Percentiles rank a stretch among this genome's conserved stretches.
phyloP scores from a whole-genome alignment of 2,113 vertebrate genomes.

The Bettongia penicillata region DNA sequence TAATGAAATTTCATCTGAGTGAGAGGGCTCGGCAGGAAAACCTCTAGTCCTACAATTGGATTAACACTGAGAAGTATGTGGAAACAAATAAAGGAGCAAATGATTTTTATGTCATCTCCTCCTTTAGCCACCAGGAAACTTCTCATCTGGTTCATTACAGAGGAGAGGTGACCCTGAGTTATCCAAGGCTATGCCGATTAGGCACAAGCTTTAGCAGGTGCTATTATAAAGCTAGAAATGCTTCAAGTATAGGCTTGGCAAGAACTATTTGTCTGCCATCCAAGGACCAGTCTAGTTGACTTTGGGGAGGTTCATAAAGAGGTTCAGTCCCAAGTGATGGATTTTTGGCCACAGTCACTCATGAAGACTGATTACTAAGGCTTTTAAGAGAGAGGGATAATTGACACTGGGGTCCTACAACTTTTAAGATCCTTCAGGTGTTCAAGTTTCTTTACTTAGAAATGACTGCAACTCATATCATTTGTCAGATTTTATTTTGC shows the following conservation, averaged over 20 bases:
- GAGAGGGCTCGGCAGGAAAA: constrained; percentile 60
- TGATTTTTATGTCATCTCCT: background rate
- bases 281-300: background rate
- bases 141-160: background rate
- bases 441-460: background rate
- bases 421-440: background rate
- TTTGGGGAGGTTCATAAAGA: background rate
- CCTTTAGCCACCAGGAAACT: background rate
- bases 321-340: background rate
- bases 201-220: background rate
- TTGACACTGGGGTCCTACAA: background rate
- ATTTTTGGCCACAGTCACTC: background rate
- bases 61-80: background rate
- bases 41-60: constrained; percentile 22
- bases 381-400: background rate
- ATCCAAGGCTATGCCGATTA: background rate
- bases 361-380: background rate
- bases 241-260: background rate
- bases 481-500: background rate
- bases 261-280: background rate
- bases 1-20: constrained; percentile 56
- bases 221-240: background rate
- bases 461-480: background rate
- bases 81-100: constrained; percentile 36
- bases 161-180: background rate